A percentile compares a stretch with the other conserved stretches of the same genome.
These are phyloP conservation scores for Tauraco hartlaubi DNA, from an alignment of 2,797 vertebrate species.

Conservation along the genomic window DNA sequence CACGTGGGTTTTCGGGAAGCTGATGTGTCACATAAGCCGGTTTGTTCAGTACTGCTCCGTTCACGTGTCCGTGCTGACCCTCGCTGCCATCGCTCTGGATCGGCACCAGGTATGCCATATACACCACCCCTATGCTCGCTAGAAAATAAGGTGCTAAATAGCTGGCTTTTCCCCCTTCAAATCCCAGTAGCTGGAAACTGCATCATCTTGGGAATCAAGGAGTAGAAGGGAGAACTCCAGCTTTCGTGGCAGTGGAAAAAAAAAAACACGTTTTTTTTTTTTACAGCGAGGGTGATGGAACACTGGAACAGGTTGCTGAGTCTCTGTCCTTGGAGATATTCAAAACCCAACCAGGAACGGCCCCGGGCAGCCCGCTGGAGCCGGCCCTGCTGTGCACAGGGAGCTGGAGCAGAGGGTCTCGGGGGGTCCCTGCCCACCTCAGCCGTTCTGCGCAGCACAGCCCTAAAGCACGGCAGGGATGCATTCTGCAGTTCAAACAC, in stretches of 20 bases:
- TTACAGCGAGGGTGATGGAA: background rate
- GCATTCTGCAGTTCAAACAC: background rate
- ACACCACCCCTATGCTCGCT: accelerated
- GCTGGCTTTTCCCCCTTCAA: background rate
- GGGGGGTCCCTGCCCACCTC: background rate
- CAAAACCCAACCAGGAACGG: background rate
- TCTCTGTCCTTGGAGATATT: background rate
- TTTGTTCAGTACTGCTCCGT: conserved; percentile 87
- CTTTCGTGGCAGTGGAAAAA: background rate
- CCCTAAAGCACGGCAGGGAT: accelerated
- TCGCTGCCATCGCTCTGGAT: conserved; percentile 84
- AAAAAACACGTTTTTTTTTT: background rate
- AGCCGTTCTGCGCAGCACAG: background rate
- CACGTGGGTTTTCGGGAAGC: conserved; percentile 84
- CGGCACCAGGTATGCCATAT: conserved; percentile 74
- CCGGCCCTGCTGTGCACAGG: background rate
- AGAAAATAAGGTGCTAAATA: background rate
- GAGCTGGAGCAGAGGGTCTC: accelerated
- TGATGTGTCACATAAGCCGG: conserved; percentile 84
- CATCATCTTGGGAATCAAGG: background rate
- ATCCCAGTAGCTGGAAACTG: background rate
- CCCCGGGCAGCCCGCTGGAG: background rate
- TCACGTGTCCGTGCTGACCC: conserved; percentile 83
- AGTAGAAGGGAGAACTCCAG: background rate
- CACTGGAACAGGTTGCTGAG: background rate